Evolutionary conservation across 1,140 invertebrate species (phyloP).

Genomic region (Leptopilina boulardi): DNA sequence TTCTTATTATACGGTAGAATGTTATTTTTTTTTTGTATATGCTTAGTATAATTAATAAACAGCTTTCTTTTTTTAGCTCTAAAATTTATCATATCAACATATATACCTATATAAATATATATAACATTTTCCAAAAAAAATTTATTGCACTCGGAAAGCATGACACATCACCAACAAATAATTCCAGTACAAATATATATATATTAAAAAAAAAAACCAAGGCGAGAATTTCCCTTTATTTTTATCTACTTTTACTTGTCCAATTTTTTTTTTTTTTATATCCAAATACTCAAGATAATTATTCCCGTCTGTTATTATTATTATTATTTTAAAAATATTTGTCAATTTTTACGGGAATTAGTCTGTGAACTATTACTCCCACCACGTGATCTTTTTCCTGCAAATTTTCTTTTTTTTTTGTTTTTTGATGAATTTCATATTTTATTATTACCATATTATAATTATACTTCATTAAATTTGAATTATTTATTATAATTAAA

Average conservation of each 20-base stretch:
- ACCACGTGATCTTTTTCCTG: not conserved
- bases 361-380: not conserved
- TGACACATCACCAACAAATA: constrained; percentile 26
- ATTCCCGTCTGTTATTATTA: not conserved
- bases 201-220: not conserved
- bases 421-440: not conserved
- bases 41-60: not conserved
- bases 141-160: constrained; percentile 4
- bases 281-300: not conserved
- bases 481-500: too few species aligned
- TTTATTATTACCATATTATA: not conserved
- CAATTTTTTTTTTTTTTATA: not conserved
- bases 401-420: not conserved
- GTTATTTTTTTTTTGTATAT: not conserved
- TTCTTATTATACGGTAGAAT: not conserved
- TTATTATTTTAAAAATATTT: not conserved
- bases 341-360: not conserved
- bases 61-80: not conserved
- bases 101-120: not conserved
- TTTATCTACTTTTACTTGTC: not conserved
- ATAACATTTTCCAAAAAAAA: not conserved
- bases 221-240: not conserved
- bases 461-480: too few species aligned
- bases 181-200: constrained; percentile 8
- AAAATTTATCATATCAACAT: constrained; percentile 6